phyloP scores from a whole-genome alignment of 1,140 invertebrate species.

The Thaumatotibia leucotreta region DNA sequence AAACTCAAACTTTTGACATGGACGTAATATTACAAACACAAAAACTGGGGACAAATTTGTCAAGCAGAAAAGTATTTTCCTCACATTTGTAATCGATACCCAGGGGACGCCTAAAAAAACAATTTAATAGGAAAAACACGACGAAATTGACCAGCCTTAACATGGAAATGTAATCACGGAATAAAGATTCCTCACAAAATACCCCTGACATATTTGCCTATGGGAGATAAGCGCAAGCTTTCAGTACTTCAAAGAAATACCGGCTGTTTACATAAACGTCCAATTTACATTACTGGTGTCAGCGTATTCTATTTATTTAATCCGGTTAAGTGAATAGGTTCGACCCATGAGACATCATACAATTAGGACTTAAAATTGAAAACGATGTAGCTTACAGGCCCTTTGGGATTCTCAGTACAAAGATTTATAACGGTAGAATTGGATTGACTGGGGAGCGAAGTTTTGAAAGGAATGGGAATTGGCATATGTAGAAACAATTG shows the following conservation, averaged over 20 bases:
- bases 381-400: neutral
- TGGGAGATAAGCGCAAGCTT: neutral
- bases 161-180: neutral
- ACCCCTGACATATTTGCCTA: slow-evolving; percentile 2
- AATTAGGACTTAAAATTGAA: slow-evolving; percentile 9
- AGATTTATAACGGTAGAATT: neutral
- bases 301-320: neutral
- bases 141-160: neutral
- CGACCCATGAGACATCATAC: neutral
- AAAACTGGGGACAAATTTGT: neutral
- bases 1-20: neutral
- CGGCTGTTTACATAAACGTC: neutral
- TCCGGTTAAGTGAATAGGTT: neutral
- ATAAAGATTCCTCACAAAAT: neutral
- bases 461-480: neutral
- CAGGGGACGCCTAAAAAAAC: neutral
- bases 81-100: neutral
- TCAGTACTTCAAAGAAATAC: slow-evolving; percentile 7
- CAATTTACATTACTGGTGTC: neutral
- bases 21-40: neutral
- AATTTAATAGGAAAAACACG: neutral
- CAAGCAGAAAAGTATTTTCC: neutral
- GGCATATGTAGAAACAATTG: neutral
- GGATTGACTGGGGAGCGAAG: neutral
- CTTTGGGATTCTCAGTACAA: neutral